Percentiles rank a stretch among this genome's conserved stretches.
phyloP scores from a whole-genome alignment of 1,140 invertebrate genomes.

The Geopemphigus sp. region DNA sequence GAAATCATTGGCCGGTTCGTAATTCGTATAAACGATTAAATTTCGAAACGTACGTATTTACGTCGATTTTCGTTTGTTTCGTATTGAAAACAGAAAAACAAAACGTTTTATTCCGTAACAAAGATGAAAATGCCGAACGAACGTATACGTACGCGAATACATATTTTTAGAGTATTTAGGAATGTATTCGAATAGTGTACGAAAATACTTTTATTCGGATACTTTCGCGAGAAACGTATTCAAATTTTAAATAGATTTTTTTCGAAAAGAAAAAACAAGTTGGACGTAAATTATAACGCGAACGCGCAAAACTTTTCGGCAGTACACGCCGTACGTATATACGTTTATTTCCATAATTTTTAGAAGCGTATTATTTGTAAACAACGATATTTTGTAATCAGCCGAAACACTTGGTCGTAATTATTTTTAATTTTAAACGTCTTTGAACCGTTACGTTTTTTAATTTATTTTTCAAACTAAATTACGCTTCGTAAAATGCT shows the following conservation, averaged over 20 bases:
- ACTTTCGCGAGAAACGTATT: no score
- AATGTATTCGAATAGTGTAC: no score
- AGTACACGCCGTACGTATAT: no score
- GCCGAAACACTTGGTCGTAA: background rate
- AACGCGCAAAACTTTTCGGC: background rate
- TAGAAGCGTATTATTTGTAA: background rate
- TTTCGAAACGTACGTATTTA: no score
- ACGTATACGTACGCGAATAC: background rate
- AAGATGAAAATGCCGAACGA: background rate
- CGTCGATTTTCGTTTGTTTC: no score
- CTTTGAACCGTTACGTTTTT: background rate
- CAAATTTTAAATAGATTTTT: background rate
- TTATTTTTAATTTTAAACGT: slow-evolving; percentile 14
- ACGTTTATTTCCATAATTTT: background rate
- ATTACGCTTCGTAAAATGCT: background rate
- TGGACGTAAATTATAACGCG: background rate
- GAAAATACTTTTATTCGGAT: no score
- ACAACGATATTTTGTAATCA: background rate
- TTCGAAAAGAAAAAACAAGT: no score
- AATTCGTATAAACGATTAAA: no score
- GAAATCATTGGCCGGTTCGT: no score
- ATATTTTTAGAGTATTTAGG: no score
- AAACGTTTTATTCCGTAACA: no score
- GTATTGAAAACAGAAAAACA: no score
- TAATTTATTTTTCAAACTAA: background rate